phyloP scores from a whole-genome alignment of 2,113 vertebrate species.

The Microtus ochrogaster region DNA sequence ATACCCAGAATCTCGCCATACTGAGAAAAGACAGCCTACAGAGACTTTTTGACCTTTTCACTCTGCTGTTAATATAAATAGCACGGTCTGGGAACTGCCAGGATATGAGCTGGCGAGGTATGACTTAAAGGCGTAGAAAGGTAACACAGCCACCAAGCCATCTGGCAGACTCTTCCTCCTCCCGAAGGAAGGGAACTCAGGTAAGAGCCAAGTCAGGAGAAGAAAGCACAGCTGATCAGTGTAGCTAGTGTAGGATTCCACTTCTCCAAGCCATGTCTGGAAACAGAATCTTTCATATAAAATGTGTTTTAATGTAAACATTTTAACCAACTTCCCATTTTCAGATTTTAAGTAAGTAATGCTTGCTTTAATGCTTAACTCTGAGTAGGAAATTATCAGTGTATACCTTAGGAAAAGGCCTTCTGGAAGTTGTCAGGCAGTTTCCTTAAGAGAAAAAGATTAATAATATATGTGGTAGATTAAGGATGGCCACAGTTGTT shows the following conservation, averaged over 20 bases:
- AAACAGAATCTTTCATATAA: background rate
- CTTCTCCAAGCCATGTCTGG: background rate
- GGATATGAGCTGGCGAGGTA: slow-evolving; percentile 59
- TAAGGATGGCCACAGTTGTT: background rate
- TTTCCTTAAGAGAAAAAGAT: background rate
- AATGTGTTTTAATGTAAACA: background rate
- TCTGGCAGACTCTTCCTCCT: background rate
- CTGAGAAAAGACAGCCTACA: slow-evolving; percentile 95
- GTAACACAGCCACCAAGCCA: no score
- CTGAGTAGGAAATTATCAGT: background rate
- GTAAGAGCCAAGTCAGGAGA: background rate
- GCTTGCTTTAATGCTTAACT: background rate
- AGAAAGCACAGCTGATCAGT: background rate
- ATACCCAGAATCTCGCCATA: slow-evolving; percentile 95
- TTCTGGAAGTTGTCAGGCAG: background rate
- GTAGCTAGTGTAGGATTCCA: background rate
- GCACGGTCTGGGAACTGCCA: slow-evolving; percentile 88
- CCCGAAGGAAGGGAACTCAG: background rate
- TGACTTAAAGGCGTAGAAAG: background rate
- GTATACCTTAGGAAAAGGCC: background rate
- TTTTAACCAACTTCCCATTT: background rate
- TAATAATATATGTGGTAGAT: background rate
- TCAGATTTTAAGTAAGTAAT: background rate
- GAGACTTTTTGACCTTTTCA: slow-evolving; percentile 88
- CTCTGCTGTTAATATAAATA: slow-evolving; percentile 87